These are phyloP conservation scores for Terrapene triunguis DNA, from an alignment of 2,113 vertebrate genomes.

Conservation along the genomic window DNA sequence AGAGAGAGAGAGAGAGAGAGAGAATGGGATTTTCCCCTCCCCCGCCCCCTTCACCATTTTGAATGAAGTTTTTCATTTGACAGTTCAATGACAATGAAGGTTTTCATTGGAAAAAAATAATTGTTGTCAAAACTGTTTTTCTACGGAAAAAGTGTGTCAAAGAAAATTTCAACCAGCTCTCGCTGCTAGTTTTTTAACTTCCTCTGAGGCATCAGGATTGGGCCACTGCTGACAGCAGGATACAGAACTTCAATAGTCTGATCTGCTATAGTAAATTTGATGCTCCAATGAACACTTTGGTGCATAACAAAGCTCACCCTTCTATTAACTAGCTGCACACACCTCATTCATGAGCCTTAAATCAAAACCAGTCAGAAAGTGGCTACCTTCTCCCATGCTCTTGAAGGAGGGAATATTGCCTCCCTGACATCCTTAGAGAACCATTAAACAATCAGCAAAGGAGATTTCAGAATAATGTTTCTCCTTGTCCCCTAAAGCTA, in stretches of 20 bases:
- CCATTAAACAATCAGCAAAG: slow-evolving; percentile 69
- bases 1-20: not conserved
- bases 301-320: slow-evolving; percentile 62
- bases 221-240: not conserved
- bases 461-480: slow-evolving; percentile 71
- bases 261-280: slow-evolving; percentile 62
- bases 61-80: not conserved
- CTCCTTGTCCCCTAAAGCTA: slow-evolving; percentile 66
- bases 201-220: slow-evolving; percentile 9
- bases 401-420: slow-evolving; percentile 60
- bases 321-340: slow-evolving; percentile 60
- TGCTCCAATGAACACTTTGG: slow-evolving; percentile 25
- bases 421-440: slow-evolving; percentile 57
- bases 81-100: slow-evolving; percentile 10
- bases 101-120: slow-evolving; percentile 13
- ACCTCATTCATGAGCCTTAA: slow-evolving; percentile 67
- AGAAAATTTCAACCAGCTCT: slow-evolving; percentile 26
- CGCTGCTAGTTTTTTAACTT: slow-evolving; percentile 21
- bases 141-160: not conserved
- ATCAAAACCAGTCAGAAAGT: slow-evolving; percentile 68
- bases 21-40: too few species aligned
- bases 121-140: slow-evolving; percentile 39
- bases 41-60: not conserved
- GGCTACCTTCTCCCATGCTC: slow-evolving; percentile 43
- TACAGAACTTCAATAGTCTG: slow-evolving; percentile 45